Evolutionary conservation across 2,113 vertebrate species (phyloP).

Genomic region (Halichoeres trimaculatus): DNA sequence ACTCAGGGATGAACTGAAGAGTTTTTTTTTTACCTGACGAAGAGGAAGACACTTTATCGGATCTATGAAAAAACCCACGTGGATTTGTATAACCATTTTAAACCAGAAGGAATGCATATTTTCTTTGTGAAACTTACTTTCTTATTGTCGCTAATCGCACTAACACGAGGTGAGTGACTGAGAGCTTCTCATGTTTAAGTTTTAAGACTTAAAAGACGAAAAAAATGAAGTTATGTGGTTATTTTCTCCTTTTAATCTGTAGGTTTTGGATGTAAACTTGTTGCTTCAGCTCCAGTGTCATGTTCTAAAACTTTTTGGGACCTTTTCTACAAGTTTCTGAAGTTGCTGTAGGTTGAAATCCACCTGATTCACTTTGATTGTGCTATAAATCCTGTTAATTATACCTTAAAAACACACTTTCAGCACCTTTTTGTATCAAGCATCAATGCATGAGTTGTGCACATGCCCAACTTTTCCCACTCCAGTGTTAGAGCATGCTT

Average conservation of each 20-base stretch:
- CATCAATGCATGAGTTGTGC: too few species aligned
- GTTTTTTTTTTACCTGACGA: conserved; percentile 41
- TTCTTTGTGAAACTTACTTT: conserved; percentile 80
- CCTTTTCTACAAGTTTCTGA: conserved; percentile 1
- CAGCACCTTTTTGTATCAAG: too few species aligned
- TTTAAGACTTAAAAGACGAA: background rate
- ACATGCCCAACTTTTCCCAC: conserved; percentile 34
- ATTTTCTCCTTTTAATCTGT: background rate
- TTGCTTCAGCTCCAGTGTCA: background rate
- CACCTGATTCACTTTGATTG: background rate
- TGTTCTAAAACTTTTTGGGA: background rate
- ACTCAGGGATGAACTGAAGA: conserved; percentile 47
- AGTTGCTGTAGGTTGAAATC: background rate
- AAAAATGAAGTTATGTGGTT: background rate
- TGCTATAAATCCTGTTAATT: too few species aligned
- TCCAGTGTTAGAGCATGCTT: conserved; percentile 43
- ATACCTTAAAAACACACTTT: too few species aligned
- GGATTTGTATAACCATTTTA: conserved; percentile 73
- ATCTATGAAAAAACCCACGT: conserved; percentile 82
- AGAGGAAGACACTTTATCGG: conserved; percentile 66
- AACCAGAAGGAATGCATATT: conserved; percentile 84
- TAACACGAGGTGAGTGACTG: conserved; percentile 77
- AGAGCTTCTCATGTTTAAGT: background rate
- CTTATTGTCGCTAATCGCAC: conserved; percentile 77
- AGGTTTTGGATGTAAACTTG: background rate